Percentiles rank a stretch among this genome's conserved stretches.
phyloP scores from a whole-genome alignment of 2,888 invertebrate species.

The Parapristionchus giblindavisi region DNA sequence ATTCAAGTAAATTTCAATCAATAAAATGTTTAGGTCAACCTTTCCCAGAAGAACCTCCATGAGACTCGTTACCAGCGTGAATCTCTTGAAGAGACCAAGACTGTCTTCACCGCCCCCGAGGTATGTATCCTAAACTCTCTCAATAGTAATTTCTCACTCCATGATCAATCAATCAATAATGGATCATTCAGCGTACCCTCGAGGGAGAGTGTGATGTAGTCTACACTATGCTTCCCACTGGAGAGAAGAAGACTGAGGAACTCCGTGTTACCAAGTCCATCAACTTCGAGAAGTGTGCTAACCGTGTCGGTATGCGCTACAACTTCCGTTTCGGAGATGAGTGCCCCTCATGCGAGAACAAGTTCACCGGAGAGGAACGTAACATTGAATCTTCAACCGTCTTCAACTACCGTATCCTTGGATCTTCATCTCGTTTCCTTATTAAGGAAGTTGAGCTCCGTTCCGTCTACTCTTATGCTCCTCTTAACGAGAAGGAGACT shows the following conservation, averaged over 20 bases:
- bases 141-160: background rate
- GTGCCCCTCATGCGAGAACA: slow-evolving; percentile 45
- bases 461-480: slow-evolving; percentile 38
- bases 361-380: slow-evolving; percentile 37
- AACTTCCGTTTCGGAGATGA: slow-evolving; percentile 48
- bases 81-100: slow-evolving; percentile 32
- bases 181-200: slow-evolving; percentile 46
- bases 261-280: slow-evolving; percentile 60
- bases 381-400: slow-evolving; percentile 40
- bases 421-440: slow-evolving; percentile 31
- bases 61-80: background rate
- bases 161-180: background rate
- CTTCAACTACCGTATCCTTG: slow-evolving; percentile 46
- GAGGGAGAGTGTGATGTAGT: slow-evolving; percentile 63
- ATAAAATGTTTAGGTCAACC: background rate
- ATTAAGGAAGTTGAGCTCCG: slow-evolving; percentile 37
- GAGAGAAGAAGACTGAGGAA: slow-evolving; percentile 30
- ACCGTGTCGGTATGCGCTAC: slow-evolving; percentile 59
- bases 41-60: slow-evolving; percentile 24
- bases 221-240: slow-evolving; percentile 45
- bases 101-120: slow-evolving; percentile 45
- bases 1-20: background rate
- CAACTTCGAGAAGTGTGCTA: slow-evolving; percentile 71
- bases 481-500: slow-evolving; percentile 23
- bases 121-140: slow-evolving; percentile 44